Percentiles rank a stretch among this genome's conserved stretches.
phyloP scores from a whole-genome alignment of 2,113 vertebrate genomes.

The Procavia capensis region DNA sequence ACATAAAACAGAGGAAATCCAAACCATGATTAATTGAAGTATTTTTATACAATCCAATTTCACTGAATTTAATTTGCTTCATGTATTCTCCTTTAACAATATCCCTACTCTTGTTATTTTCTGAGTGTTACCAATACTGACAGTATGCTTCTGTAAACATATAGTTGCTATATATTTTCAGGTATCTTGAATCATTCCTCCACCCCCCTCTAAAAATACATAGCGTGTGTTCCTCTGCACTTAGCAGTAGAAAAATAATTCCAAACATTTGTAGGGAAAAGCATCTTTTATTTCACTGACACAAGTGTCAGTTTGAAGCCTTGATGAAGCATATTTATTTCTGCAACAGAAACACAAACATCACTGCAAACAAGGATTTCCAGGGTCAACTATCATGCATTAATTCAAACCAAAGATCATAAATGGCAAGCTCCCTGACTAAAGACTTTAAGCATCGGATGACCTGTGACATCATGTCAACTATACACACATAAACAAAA shows the following conservation, averaged over 20 bases:
- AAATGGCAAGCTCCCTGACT: neutral
- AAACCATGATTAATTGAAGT: neutral
- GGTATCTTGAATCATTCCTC: neutral
- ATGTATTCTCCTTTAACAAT: neutral
- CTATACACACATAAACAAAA: neutral
- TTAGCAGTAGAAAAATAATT: neutral
- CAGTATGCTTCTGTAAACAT: neutral
- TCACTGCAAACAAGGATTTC: neutral
- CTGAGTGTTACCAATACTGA: neutral
- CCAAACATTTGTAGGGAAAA: neutral
- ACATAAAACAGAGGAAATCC: neutral
- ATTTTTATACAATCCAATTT: slow-evolving; percentile 29
- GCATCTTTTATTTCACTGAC: neutral
- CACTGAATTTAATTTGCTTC: neutral
- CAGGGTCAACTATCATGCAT: neutral
- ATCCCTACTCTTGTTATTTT: neutral
- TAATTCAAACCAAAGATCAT: neutral
- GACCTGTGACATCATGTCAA: neutral
- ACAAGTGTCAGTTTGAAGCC: neutral
- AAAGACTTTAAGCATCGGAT: neutral
- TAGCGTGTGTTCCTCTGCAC: neutral
- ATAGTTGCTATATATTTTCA: neutral
- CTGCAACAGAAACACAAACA: slow-evolving; percentile 41
- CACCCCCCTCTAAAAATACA: neutral
- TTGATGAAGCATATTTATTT: slow-evolving; percentile 28